Percentiles rank a stretch among this genome's conserved stretches.
Evolutionary conservation across 1,140 invertebrate genomes (phyloP).

Genomic region (Drosophila parabipectinata): DNA sequence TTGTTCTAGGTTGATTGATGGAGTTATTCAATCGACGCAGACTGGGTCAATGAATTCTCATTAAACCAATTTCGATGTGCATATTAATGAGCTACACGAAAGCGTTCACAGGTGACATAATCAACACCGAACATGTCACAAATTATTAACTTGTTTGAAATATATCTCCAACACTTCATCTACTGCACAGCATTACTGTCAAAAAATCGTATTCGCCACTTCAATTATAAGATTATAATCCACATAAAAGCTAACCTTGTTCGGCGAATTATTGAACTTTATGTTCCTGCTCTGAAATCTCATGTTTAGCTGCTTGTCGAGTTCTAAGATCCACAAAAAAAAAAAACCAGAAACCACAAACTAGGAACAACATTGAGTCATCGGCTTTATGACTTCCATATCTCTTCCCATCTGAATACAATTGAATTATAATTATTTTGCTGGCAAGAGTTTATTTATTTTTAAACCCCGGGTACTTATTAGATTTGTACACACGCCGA

Average conservation of each 20-base stretch:
- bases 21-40: slow-evolving; percentile 37
- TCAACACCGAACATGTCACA: slow-evolving; percentile 2
- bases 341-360: slow-evolving; percentile 29
- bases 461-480: slow-evolving; percentile 6
- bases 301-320: slow-evolving; percentile 28
- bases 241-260: slow-evolving; percentile 31
- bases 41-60: slow-evolving; percentile 42
- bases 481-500: slow-evolving; percentile 41
- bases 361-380: slow-evolving; percentile 44
- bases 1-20: slow-evolving; percentile 56
- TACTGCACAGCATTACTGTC: not conserved
- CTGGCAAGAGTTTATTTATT: slow-evolving; percentile 17
- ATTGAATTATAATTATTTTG: slow-evolving; percentile 46
- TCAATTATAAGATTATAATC: slow-evolving; percentile 29
- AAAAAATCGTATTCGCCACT: not conserved
- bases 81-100: slow-evolving; percentile 35
- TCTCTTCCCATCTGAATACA: slow-evolving; percentile 46
- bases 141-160: slow-evolving; percentile 16
- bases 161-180: not conserved
- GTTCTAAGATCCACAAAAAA: slow-evolving; percentile 8
- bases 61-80: slow-evolving; percentile 47
- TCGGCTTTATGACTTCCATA: slow-evolving; percentile 34
- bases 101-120: slow-evolving; percentile 29
- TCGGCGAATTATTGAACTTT: slow-evolving; percentile 14
- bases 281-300: slow-evolving; percentile 18